A percentile compares a stretch with the other conserved stretches of the same genome.
phyloP scores from a whole-genome alignment of 2,888 invertebrate species.

The Amitus sp. region DNA sequence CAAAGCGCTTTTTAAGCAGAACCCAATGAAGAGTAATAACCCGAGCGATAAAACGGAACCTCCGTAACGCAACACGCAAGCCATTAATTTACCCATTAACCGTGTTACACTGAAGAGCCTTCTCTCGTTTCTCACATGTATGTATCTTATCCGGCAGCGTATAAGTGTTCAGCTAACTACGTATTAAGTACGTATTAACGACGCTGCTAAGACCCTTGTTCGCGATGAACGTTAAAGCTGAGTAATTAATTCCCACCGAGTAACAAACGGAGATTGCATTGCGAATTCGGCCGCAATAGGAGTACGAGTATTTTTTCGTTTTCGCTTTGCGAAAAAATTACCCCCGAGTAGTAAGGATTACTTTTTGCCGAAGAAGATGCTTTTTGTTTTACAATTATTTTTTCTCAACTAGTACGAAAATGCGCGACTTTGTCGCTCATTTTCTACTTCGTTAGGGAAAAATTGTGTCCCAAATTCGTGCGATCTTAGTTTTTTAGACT shows the following conservation, averaged over 20 bases:
- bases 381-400: too few species aligned
- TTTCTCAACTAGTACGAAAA: too few species aligned
- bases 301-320: slow-evolving; percentile 1
- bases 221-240: slow-evolving; percentile 35
- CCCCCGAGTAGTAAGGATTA: too few species aligned
- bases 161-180: slow-evolving; percentile 30
- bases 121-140: slow-evolving; percentile 22
- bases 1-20: slow-evolving; percentile 11
- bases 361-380: too few species aligned
- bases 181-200: slow-evolving; percentile 43
- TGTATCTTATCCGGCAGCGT: slow-evolving; percentile 14
- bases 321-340: slow-evolving; percentile 1
- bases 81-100: slow-evolving; percentile 48
- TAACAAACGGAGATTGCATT: slow-evolving; percentile 49
- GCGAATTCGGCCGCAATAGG: slow-evolving; percentile 26
- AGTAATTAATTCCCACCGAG: slow-evolving; percentile 50
- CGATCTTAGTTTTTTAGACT: too few species aligned
- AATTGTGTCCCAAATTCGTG: too few species aligned
- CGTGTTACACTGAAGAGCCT: slow-evolving; percentile 32
- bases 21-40: slow-evolving; percentile 36
- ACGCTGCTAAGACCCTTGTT: slow-evolving; percentile 33
- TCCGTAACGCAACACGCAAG: slow-evolving; percentile 42
- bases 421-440: too few species aligned
- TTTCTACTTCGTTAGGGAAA: too few species aligned
- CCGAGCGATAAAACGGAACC: slow-evolving; percentile 38